A percentile compares a stretch with the other conserved stretches of the same genome.
phyloP scores from a whole-genome alignment of 2,888 invertebrate species.

The Hydrotaea cyrtoneurina region DNA sequence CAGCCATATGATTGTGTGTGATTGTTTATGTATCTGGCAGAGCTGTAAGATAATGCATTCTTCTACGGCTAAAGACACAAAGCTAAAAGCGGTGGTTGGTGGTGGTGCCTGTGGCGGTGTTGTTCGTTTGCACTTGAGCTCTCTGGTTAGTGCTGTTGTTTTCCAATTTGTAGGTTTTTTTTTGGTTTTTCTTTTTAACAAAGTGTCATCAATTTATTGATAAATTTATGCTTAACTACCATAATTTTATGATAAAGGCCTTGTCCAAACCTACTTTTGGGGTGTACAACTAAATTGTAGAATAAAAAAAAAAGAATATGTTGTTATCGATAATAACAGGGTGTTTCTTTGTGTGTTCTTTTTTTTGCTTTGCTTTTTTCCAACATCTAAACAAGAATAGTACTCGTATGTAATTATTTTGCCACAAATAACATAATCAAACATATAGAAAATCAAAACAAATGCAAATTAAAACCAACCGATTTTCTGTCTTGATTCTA shows the following conservation, averaged over 20 bases:
- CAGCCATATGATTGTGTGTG: conserved; percentile 7
- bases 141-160: conserved; percentile 5
- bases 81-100: conserved; percentile 44
- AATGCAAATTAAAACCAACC: conserved; percentile 78
- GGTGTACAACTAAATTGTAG: conserved; percentile 59
- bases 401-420: conserved; percentile 11
- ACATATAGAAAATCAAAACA: conserved; percentile 56
- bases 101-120: conserved; percentile 23
- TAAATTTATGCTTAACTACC: conserved; percentile 60
- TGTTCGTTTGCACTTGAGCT: conserved; percentile 1
- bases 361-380: conserved; percentile 25
- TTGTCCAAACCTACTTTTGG: conserved; percentile 65
- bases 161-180: conserved; percentile 47
- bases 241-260: conserved; percentile 57
- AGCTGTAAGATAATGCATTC: conserved; percentile 49
- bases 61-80: not conserved
- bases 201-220: conserved; percentile 38
- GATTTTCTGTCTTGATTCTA: conserved; percentile 66
- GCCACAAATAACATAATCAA: conserved; percentile 46
- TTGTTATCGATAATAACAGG: conserved; percentile 26
- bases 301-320: conserved; percentile 41
- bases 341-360: conserved; percentile 29
- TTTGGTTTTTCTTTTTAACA: not conserved
- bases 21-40: conserved; percentile 1
- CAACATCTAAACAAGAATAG: conserved; percentile 24